Conservation (phyloP, 2,113 vertebrate species). For the Xiphias gladius region DNA sequence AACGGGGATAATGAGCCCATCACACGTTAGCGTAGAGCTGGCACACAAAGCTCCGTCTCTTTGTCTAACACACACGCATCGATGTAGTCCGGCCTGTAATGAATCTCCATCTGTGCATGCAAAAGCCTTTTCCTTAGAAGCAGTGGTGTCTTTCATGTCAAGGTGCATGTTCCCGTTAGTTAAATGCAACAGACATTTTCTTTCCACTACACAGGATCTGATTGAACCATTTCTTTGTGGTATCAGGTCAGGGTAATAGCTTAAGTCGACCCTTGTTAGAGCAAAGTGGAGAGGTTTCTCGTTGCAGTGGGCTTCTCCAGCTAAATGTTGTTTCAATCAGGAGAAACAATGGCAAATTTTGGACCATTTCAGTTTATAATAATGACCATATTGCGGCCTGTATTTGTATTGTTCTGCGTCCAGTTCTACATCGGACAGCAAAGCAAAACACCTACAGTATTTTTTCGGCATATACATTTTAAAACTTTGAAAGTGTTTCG, state of each 20-base stretch:
- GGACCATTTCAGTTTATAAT: neutral
- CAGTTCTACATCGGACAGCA: neutral
- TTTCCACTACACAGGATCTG: slow-evolving; percentile 5
- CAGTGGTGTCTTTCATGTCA: slow-evolving; percentile 57
- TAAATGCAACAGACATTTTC: slow-evolving; percentile 32
- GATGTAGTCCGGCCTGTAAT: slow-evolving; percentile 14
- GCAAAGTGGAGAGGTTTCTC: neutral
- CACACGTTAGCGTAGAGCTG: slow-evolving; percentile 65
- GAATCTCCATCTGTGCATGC: slow-evolving; percentile 63
- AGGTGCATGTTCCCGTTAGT: slow-evolving; percentile 36
- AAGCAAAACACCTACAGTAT: neutral
- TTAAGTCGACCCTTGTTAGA: neutral
- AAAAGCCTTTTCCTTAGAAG: slow-evolving; percentile 33
- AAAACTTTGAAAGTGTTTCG: neutral
- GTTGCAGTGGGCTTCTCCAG: neutral
- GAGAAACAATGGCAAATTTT: slow-evolving; percentile 7
- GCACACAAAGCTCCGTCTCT: slow-evolving; percentile 13
- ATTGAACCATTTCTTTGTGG: slow-evolving; percentile 30
- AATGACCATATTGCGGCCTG: slow-evolving; percentile 3
- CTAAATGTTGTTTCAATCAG: slow-evolving; percentile 6
- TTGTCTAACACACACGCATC: neutral
- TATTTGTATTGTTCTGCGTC: neutral
- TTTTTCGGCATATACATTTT: neutral
- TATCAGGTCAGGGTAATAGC: slow-evolving; percentile 4
- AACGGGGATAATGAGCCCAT: slow-evolving; percentile 64